Evolutionary conservation across 2,797 vertebrate genomes (phyloP).

Genomic region (Galagoides demidoff): DNA sequence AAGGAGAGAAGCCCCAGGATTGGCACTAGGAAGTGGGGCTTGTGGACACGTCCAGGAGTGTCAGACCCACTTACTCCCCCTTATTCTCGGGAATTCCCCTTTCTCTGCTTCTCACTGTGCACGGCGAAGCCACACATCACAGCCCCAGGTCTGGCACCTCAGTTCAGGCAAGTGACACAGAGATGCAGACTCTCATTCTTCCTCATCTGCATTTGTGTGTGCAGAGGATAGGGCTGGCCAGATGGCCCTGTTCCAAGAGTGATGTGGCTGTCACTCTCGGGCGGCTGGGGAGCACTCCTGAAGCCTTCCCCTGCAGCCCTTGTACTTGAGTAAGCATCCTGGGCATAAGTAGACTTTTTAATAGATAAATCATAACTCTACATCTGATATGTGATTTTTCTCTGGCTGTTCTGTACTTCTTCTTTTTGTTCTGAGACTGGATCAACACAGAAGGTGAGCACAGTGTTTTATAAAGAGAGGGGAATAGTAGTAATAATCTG

Average conservation of each 20-base stretch:
- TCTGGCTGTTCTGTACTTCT: neutral
- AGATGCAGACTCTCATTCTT: neutral
- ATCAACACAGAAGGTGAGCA: neutral
- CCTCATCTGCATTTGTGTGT: neutral
- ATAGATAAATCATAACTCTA: neutral
- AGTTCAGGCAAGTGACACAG: neutral
- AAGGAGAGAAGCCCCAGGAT: neutral
- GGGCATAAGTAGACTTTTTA: neutral
- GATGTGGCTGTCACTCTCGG: too few relatives aligned
- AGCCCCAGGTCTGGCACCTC: neutral
- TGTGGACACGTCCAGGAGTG: neutral
- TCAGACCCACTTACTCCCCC: neutral
- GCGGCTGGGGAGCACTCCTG: neutral
- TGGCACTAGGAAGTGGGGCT: too few relatives aligned
- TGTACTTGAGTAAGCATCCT: neutral
- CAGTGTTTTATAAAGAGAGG: neutral
- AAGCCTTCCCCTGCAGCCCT: too few relatives aligned
- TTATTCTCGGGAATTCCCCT: neutral
- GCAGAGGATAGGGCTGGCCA: neutral
- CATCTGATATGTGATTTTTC: neutral
- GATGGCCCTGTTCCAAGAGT: neutral
- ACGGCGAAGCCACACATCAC: fast-evolving
- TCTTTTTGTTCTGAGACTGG: neutral
- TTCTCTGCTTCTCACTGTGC: neutral
- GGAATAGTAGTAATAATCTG: neutral